Base-by-base conservation (phyloP, 2,888 invertebrate species). In the Oxystoma pomonae region DNA sequence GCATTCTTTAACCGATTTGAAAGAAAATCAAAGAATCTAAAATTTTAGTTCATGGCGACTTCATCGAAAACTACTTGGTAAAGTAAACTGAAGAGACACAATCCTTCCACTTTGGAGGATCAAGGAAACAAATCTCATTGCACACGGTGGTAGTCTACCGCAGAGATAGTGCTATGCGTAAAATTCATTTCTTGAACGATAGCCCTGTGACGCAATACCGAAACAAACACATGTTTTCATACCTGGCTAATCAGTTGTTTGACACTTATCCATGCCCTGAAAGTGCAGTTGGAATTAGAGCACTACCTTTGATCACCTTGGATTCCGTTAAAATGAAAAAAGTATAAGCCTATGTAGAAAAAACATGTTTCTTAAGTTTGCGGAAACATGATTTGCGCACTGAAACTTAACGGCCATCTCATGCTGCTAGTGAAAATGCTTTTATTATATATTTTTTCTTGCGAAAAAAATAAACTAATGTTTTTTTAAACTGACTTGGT, bases 71-170 rank as follows among this genome's bases (percentile, higher is more conserved):
- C 17, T 60, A 55, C 17, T 20, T 9, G n/a, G 5, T 20, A 20
- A 60, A 60, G 21, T 60, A 60, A 16, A 17, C 18, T 3, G 55
- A 55, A 21, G 55, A 55, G 35, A 51, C 21, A 9, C 60, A 60
- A 20, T 60, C 55, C 12, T 60, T 50, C 21, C 60, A 60, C 49
- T 60, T 60, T 22, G 60, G 60, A 19, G 55, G 60, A 7, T 55
- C 60, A 7, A 19, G 60, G n/a, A 17, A 57, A 55, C 60, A 60
- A 17, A 19, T 60, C 18, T 19, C 60, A 50, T 17, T 60, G 9
- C 55, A 60, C 35, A 56, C 60, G 19, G 35, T 35, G 19, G 35
- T 55, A 35, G 18, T 49, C 12, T 20, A 53, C 17, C 12, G 12
- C 17, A n/a, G 16, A 51, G 20, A 18, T 19, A 18, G 51, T 18